A percentile compares a stretch with the other conserved stretches of the same genome.
These are phyloP conservation scores for Limnephilus rhombicus DNA, from an alignment of 2,888 invertebrate genomes.

Conservation along the genomic window DNA sequence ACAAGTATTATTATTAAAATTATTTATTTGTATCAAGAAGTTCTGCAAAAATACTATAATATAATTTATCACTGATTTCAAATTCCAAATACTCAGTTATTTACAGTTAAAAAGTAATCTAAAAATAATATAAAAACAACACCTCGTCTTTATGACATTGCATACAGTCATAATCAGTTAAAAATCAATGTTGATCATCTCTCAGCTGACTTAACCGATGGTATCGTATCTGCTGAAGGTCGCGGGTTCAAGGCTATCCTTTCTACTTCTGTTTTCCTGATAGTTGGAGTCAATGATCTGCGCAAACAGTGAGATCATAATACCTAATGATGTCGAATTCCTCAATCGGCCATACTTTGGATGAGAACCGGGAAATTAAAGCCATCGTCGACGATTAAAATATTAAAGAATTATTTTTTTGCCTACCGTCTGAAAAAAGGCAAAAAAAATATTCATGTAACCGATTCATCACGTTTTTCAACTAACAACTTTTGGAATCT, in stretches of 20 bases:
- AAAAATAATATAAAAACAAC: background rate
- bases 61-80: too few relatives aligned
- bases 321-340: background rate
- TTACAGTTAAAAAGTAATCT: background rate
- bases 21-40: too few relatives aligned
- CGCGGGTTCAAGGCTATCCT: background rate
- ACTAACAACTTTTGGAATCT: too few relatives aligned
- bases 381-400: background rate
- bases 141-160: background rate
- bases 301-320: constrained; percentile 6
- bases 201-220: background rate
- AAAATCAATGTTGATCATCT: background rate
- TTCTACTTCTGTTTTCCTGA: background rate
- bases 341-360: background rate
- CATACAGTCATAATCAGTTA: background rate
- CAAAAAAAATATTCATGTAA: background rate
- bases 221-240: background rate
- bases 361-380: constrained; percentile 2
- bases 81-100: background rate
- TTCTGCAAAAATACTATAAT: too few relatives aligned
- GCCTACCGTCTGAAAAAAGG: background rate
- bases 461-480: too few relatives aligned
- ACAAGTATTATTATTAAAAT: too few relatives aligned
- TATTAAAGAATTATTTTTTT: background rate
- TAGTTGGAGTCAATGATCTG: constrained; percentile 8